A percentile compares a stretch with the other conserved stretches of the same genome.
These are phyloP conservation scores for Saguinus imperator DNA, from an alignment of 2,113 vertebrate species.

Conservation along the genomic window DNA sequence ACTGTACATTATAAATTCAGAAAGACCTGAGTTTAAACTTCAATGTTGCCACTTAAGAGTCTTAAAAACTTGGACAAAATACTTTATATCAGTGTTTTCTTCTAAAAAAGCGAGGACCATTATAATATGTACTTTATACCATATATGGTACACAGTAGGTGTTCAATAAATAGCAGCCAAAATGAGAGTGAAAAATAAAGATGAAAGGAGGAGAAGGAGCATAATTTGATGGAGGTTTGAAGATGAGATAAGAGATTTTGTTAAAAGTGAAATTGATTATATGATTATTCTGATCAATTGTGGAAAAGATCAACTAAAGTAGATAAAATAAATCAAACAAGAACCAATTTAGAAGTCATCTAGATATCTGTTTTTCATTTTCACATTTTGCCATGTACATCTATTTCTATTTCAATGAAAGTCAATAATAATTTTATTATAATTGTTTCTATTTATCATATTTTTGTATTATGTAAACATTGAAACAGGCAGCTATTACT, in stretches of 20 bases:
- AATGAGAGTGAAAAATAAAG: not conserved
- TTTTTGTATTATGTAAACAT: not conserved
- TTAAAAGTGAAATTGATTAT: not conserved
- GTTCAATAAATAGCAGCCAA: not conserved
- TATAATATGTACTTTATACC: not conserved
- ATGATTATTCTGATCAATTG: not conserved
- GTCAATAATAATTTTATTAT: conserved; percentile 29
- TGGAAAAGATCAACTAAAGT: not conserved
- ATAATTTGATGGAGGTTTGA: not conserved
- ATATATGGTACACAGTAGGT: not conserved
- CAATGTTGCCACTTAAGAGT: not conserved
- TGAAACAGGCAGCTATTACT: not conserved
- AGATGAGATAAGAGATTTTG: not conserved
- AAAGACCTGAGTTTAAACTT: not conserved
- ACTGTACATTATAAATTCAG: not conserved
- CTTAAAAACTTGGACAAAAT: not conserved
- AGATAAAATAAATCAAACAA: not conserved
- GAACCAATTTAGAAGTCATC: not conserved
- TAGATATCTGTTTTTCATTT: not conserved
- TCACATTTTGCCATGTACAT: not conserved
- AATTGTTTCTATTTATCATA: not conserved
- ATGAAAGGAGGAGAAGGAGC: not conserved
- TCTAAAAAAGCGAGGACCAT: not conserved
- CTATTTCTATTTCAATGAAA: not conserved
- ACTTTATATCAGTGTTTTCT: not conserved